Percentiles rank a stretch among this genome's conserved stretches.
phyloP scores from a whole-genome alignment of 1,140 invertebrate genomes.

The Polyergus mexicanus region DNA sequence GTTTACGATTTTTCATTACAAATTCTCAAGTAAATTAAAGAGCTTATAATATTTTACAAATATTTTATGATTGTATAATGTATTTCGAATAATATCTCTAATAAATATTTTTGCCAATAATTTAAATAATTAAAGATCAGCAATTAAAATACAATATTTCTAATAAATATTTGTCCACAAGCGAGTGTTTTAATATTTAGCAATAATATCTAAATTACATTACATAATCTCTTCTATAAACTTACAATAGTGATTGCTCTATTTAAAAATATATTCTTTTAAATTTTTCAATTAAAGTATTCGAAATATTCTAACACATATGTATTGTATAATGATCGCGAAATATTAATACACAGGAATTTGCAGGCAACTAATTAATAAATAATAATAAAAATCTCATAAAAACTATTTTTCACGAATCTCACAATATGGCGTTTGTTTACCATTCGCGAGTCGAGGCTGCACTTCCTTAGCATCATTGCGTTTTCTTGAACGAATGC shows the following conservation, averaged over 20 bases:
- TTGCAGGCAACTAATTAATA: not conserved
- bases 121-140: not conserved
- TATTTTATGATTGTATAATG: too few relatives aligned
- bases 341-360: not conserved
- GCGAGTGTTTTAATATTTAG: too few relatives aligned
- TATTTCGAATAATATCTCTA: not conserved
- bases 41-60: too few relatives aligned
- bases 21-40: too few relatives aligned
- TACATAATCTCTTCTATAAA: not conserved
- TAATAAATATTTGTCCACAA: not conserved
- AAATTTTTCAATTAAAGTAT: not conserved
- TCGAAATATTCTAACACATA: not conserved
- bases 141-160: not conserved
- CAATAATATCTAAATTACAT: not conserved
- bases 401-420: not conserved
- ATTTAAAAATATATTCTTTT: not conserved
- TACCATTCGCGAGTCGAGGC: conserved; percentile 80
- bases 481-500: not conserved
- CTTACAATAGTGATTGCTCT: not conserved
- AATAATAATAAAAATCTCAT: not conserved
- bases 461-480: conserved; percentile 75
- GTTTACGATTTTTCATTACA: too few relatives aligned
- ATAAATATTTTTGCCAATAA: not conserved
- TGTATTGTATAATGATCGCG: not conserved
- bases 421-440: not conserved